Percentiles rank a stretch among this genome's conserved stretches.
Conservation (phyloP, 1,140 invertebrate genomes). For the Lordiphosa collinella region DNA sequence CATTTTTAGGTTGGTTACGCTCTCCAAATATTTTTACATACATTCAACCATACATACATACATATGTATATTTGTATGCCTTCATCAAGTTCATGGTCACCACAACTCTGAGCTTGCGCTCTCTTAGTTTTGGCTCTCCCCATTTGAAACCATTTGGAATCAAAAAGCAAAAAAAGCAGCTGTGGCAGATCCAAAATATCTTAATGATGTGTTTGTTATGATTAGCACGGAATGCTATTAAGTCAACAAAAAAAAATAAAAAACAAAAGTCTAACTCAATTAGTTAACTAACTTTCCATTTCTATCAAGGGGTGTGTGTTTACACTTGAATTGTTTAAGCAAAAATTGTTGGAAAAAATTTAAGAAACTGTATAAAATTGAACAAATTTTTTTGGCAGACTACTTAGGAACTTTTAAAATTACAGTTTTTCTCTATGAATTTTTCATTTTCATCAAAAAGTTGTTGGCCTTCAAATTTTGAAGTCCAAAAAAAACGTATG, state of each 20-base stretch:
- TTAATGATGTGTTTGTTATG: slow-evolving; percentile 34
- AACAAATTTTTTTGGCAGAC: too few species aligned
- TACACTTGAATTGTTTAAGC: background rate
- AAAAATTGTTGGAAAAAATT: too few species aligned
- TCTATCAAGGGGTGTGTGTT: slow-evolving; percentile 24
- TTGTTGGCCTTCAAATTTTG: too few species aligned
- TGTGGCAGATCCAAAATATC: slow-evolving; percentile 27
- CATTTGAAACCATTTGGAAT: slow-evolving; percentile 1
- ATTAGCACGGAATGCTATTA: slow-evolving; percentile 19
- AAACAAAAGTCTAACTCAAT: slow-evolving; percentile 32
- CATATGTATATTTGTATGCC: slow-evolving; percentile 25
- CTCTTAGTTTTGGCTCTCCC: slow-evolving; percentile 13
- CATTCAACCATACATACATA: slow-evolving; percentile 15
- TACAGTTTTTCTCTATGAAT: too few species aligned
- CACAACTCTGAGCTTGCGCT: slow-evolving; percentile 29
- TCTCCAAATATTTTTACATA: slow-evolving; percentile 31
- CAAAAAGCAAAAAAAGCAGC: slow-evolving; percentile 19
- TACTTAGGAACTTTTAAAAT: too few species aligned
- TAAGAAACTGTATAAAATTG: too few species aligned
- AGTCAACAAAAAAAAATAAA: slow-evolving; percentile 24
- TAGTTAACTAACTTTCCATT: slow-evolving; percentile 56
- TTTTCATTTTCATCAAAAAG: too few species aligned
- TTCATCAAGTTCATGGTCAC: slow-evolving; percentile 68
- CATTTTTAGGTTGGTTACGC: slow-evolving; percentile 20
- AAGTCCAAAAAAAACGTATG: too few species aligned